These are phyloP conservation scores for Smittia aterrima DNA, from an alignment of 2,888 invertebrate species.

Conservation along the genomic window DNA sequence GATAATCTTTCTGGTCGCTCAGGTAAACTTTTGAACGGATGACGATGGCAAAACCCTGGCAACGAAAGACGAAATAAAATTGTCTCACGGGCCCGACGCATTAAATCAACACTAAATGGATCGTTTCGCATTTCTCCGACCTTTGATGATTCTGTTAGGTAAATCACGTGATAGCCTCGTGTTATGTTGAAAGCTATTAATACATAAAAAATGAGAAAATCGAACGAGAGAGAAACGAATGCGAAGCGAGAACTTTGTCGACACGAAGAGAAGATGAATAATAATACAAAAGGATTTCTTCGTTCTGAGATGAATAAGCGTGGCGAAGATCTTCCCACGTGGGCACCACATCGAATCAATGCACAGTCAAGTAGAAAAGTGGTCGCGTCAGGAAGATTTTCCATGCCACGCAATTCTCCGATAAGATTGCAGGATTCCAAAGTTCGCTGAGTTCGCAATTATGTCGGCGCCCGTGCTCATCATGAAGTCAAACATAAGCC, in stretches of 20 bases:
- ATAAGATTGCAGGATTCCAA: not conserved
- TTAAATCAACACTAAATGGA: not conserved
- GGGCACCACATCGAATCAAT: not conserved
- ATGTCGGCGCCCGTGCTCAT: not conserved
- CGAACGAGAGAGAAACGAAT: not conserved
- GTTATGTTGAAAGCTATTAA: not conserved
- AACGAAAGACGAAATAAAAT: too few relatives aligned
- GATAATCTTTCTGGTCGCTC: too few relatives aligned
- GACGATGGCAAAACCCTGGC: too few relatives aligned
- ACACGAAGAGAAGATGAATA: not conserved
- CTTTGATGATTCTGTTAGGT: not conserved
- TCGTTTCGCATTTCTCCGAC: not conserved
- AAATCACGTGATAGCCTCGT: constrained; percentile 19
- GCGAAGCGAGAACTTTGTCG: not conserved
- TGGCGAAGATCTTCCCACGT: not conserved
- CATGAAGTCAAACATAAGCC: not conserved
- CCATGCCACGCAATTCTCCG: not conserved
- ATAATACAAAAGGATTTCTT: not conserved
- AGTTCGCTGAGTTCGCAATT: too few relatives aligned
- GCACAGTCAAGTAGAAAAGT: not conserved
- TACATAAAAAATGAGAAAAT: not conserved
- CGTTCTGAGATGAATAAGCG: not conserved
- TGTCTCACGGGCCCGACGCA: not conserved
- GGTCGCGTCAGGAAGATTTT: not conserved
- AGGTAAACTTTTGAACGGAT: too few relatives aligned